Evolutionary conservation across 1,140 invertebrate genomes (phyloP).

Genomic region (Centruroides sculpturatus): DNA sequence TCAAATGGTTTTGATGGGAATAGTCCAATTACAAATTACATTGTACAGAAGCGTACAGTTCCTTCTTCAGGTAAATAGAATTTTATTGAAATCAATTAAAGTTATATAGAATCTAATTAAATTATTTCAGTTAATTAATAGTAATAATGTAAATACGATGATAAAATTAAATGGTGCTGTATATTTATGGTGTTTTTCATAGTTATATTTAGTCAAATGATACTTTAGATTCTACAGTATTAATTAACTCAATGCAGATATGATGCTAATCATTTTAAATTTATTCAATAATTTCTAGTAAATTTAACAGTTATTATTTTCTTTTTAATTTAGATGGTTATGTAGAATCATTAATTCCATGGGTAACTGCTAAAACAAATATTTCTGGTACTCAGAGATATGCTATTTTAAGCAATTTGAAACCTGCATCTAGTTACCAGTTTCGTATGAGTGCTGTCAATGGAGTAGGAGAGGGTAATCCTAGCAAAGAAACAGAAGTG

Average conservation of each 20-base stretch:
- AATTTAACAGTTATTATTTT: background rate
- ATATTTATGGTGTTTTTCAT: too few relatives aligned
- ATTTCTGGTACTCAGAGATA: conserved; percentile 62
- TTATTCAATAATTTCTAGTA: background rate
- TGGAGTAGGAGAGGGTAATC: conserved; percentile 76
- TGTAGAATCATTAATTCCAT: conserved; percentile 29
- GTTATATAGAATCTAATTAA: too few relatives aligned
- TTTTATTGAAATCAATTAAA: background rate
- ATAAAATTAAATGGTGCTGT: too few relatives aligned
- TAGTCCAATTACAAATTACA: conserved; percentile 82
- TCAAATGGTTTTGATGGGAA: conserved; percentile 92
- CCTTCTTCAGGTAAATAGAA: conserved; percentile 4
- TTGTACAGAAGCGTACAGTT: conserved; percentile 63
- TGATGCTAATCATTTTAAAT: too few relatives aligned
- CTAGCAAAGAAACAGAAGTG: conserved; percentile 70
- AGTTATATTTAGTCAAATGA: too few relatives aligned
- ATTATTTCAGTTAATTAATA: too few relatives aligned
- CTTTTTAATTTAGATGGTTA: conserved; percentile 5
- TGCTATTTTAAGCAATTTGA: conserved; percentile 66
- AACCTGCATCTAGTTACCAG: conserved; percentile 87
- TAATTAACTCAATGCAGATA: too few relatives aligned
- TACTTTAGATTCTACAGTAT: too few relatives aligned
- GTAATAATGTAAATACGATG: too few relatives aligned
- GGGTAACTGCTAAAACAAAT: conserved; percentile 76
- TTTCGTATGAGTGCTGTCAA: conserved; percentile 93